A percentile compares a stretch with the other conserved stretches of the same genome.
Conservation (phyloP, 2,888 invertebrate species). For the Cyaniris semiargus region DNA sequence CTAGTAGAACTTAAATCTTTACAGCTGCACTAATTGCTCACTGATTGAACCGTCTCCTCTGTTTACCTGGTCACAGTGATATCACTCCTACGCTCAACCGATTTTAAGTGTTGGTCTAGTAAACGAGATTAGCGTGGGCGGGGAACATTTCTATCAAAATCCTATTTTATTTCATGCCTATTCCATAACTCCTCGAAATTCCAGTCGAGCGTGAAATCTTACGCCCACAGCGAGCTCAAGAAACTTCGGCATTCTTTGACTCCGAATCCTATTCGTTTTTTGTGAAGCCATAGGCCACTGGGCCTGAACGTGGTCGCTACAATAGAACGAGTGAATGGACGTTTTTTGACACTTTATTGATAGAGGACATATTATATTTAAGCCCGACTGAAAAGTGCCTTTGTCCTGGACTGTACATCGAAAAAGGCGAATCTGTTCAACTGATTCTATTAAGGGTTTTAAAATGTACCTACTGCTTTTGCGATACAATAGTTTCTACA, state of each 20-base stretch:
- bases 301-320: constrained; percentile 27
- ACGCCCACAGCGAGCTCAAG: constrained; percentile 24
- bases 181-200: constrained; percentile 16
- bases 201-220: constrained; percentile 21
- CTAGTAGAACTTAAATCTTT: background rate
- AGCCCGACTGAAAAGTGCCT: constrained; percentile 11
- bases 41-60: background rate
- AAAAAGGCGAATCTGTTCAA: background rate
- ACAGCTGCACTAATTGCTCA: background rate
- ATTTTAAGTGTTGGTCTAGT: constrained; percentile 2
- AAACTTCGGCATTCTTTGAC: constrained; percentile 32
- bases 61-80: background rate
- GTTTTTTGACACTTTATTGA: constrained; percentile 11
- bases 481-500: background rate
- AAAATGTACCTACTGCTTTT: background rate
- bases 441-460: background rate
- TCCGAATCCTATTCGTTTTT: constrained; percentile 33
- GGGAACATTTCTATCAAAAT: background rate
- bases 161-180: constrained; percentile 19
- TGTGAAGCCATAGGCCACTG: constrained; percentile 2
- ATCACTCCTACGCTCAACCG: background rate
- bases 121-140: background rate
- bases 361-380: constrained; percentile 5
- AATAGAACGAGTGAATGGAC: constrained; percentile 18
- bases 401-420: background rate